phyloP scores from a whole-genome alignment of 2,888 invertebrate species.

The Lasioglossum marginatum region DNA sequence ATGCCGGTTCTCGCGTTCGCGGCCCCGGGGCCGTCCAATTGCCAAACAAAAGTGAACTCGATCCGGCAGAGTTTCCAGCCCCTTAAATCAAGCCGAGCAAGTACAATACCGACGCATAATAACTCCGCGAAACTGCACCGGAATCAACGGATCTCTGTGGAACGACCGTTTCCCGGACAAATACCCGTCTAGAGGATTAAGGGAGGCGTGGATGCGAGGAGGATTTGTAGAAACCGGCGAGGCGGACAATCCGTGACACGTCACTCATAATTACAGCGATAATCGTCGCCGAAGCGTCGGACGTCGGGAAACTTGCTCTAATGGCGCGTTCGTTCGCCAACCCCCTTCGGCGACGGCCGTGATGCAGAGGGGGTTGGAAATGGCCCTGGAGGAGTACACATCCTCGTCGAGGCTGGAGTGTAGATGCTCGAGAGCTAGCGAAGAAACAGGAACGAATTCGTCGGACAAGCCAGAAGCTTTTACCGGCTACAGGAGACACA shows the following conservation, averaged over 20 bases:
- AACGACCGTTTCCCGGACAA: neutral
- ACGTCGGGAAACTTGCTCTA: slow-evolving; percentile 49
- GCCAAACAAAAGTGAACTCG: slow-evolving; percentile 39
- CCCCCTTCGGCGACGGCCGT: slow-evolving; percentile 43
- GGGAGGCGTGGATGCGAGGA: accelerated
- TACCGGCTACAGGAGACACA: slow-evolving; percentile 60
- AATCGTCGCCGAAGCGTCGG: slow-evolving; percentile 44
- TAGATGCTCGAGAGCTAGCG: slow-evolving; percentile 40
- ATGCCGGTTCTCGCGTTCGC: neutral
- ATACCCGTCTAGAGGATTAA: neutral
- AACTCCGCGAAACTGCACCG: slow-evolving; percentile 9
- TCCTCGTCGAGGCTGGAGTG: slow-evolving; percentile 21
- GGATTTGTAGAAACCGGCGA: slow-evolving; percentile 16
- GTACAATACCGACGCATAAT: slow-evolving; percentile 25
- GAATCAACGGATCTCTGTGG: neutral
- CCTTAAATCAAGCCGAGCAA: slow-evolving; percentile 26
- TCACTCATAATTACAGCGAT: slow-evolving; percentile 58
- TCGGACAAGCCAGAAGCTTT: slow-evolving; percentile 64
- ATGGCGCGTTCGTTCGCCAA: slow-evolving; percentile 52
- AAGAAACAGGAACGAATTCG: slow-evolving; percentile 50
- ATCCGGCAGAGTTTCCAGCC: slow-evolving; percentile 10
- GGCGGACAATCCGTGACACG: slow-evolving; percentile 29
- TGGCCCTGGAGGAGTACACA: slow-evolving; percentile 56
- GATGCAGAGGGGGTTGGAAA: slow-evolving; percentile 56
- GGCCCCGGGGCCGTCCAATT: slow-evolving; percentile 14